Evolutionary conservation across 2,797 vertebrate genomes (phyloP), one percentile per base, ranked within the genome.

Genomic region (Prunella strophiata): DNA sequence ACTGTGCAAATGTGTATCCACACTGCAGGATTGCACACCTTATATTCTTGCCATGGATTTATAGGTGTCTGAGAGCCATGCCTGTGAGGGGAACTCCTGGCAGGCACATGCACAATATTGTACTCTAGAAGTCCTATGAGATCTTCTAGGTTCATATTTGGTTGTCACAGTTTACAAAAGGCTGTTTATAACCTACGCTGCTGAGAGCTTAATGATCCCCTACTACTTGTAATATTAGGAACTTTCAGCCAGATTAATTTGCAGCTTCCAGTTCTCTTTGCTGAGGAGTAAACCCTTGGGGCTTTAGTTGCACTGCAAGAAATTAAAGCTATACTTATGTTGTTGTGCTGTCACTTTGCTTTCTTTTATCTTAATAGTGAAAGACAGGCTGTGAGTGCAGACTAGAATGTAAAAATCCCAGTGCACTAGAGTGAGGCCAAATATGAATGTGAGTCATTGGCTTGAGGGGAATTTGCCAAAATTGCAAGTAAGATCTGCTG

Each of bases 231-330:
- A 77, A 65, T 80, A 77, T 80, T 78, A 79, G 55, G 54, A 82
- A 66, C 38, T 71, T 88, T 52, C 47, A 75, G 34, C 51, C 80
- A 87, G 57, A 91, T 85, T 76, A 70, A 76, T 94, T 93, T 94
- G 40, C 50, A 74, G 61, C 42, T 81, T 84, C 32, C 67, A 52
- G 12, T 59, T 74, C 34, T 76, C 42, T 71, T 67, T 86, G 57
- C 59, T 91, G 71, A 89, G 34, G 23, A 92, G 30, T 67, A 63
- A 93, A 34, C 59, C 78, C 86, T 74, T 27, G 72, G 77, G 84
- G 52, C 75, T 80, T 74, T 51, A 57, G 68, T 71, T 79, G 52
- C 81, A 29, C 57, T 67, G 70, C 51, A 74, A 38, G 67, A 75
- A 85, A 93, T 94, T 83, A 93, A 88, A 95, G 36, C 83, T 76